Evolutionary conservation across 2,797 vertebrate species (phyloP), one percentile per base, ranked within the genome.

Genomic region (Aphelocoma californica): DNA sequence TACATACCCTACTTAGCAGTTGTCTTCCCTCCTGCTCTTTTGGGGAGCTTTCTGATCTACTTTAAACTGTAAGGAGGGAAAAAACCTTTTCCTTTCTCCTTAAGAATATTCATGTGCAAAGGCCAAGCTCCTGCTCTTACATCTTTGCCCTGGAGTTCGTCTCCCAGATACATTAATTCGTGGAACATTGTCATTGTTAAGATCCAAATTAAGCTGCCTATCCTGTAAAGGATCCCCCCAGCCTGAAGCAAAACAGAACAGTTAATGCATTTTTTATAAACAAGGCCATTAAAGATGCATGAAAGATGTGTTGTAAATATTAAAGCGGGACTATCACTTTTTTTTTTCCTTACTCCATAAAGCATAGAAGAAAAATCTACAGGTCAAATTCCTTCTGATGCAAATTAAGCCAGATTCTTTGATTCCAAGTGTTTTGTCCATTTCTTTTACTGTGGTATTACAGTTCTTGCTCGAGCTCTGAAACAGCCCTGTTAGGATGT

Each of bases 261-360:
- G 38, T 96, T 97, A 97, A 97, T 97, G 74, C 66, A 96, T 96
- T 96, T 97, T 97, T 97, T 72, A 97, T 97, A 94, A 97, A 94
- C 81, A 70, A 42, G 81, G 44, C 57, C 6, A 42, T 97, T 95
- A 95, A 97, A 92, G 69, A 95, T 96, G 92, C 56, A 96, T 96
- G 88, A 79, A 96, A 92, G 91, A 92, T 74, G 7, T 82, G 38
- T 64, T 84, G 91, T 95, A 95, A 95, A 93, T 97, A 93, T 91
- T 96, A 88, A 97, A 94, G 65, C 0, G 0, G 51, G 38, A 26
- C 47, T 89, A 44, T 71, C 61, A 24, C 40, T 28, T 40, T n/a
- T 77, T 67, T 44, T 64, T 47, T 32, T 17, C 26, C 77, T 58
- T 91, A 45, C 31, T 91, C 38, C 53, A 71, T 90, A 88, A 91